Percentiles rank a stretch among this genome's conserved stretches.
Conservation (phyloP, 2,888 invertebrate genomes). For the Agriopis marginaria region DNA sequence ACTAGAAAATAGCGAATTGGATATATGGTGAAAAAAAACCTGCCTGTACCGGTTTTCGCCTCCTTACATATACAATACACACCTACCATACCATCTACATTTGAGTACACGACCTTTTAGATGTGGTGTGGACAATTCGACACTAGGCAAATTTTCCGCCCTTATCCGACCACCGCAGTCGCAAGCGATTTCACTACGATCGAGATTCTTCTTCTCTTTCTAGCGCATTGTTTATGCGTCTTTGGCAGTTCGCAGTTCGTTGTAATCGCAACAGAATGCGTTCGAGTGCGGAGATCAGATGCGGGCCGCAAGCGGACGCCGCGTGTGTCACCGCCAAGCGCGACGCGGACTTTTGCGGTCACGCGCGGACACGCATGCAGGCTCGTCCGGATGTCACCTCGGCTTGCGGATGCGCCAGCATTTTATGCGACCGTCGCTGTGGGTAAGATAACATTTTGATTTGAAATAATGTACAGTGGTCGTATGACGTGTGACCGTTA, state of each 20-base stretch:
- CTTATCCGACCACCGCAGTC: too few relatives aligned
- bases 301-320: neutral
- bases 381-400: constrained; percentile 65
- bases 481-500: too few relatives aligned
- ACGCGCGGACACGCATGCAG: constrained; percentile 44
- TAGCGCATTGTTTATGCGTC: neutral
- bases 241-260: neutral
- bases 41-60: too few relatives aligned
- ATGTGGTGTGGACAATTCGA: too few relatives aligned
- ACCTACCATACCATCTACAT: neutral
- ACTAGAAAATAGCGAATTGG: neutral
- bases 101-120: neutral
- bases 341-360: constrained; percentile 37
- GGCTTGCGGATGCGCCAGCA: constrained; percentile 70
- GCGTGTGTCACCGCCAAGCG: constrained; percentile 44
- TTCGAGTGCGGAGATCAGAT: neutral
- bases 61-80: neutral
- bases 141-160: too few relatives aligned
- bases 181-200: too few relatives aligned
- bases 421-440: constrained; percentile 75
- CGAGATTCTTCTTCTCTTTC: neutral
- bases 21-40: neutral
- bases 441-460: too few relatives aligned
- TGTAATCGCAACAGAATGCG: neutral
- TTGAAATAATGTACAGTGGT: too few relatives aligned